phyloP scores from a whole-genome alignment of 2,113 vertebrate genomes.

The Serinus canaria region DNA sequence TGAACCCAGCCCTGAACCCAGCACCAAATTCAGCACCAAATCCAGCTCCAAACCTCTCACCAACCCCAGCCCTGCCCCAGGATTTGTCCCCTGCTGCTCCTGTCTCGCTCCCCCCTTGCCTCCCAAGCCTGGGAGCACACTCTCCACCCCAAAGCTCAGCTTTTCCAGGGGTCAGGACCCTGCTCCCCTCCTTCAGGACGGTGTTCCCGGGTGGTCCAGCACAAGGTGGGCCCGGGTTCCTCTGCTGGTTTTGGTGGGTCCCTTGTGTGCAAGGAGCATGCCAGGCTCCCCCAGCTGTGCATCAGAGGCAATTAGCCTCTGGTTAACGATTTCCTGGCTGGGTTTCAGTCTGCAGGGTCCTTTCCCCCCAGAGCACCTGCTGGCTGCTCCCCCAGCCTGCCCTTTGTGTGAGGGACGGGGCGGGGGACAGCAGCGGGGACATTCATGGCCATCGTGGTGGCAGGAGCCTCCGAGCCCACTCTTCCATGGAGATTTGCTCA shows the following conservation, averaged over 20 bases:
- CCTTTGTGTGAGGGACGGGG: background rate
- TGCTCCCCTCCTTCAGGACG: background rate
- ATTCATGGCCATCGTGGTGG: background rate
- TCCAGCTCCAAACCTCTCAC: background rate
- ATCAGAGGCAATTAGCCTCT: background rate
- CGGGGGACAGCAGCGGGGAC: background rate
- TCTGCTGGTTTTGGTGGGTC: background rate
- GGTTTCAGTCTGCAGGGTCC: background rate
- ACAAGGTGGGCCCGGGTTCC: background rate
- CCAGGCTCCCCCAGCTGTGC: background rate
- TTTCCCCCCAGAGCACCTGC: background rate
- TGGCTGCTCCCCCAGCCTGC: background rate
- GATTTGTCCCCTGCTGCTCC: background rate
- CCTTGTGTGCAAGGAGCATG: background rate
- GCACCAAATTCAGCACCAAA: background rate
- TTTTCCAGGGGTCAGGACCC: background rate
- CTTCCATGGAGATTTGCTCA: background rate
- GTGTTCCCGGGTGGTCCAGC: background rate
- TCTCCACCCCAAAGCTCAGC: background rate
- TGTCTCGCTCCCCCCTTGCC: rapidly evolving
- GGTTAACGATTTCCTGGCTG: background rate
- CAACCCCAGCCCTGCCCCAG: background rate
- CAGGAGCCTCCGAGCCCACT: background rate
- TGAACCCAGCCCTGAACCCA: background rate
- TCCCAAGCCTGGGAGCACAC: rapidly evolving